Conservation (phyloP, 2,888 invertebrate genomes). For the Chloroclystis v-ata region DNA sequence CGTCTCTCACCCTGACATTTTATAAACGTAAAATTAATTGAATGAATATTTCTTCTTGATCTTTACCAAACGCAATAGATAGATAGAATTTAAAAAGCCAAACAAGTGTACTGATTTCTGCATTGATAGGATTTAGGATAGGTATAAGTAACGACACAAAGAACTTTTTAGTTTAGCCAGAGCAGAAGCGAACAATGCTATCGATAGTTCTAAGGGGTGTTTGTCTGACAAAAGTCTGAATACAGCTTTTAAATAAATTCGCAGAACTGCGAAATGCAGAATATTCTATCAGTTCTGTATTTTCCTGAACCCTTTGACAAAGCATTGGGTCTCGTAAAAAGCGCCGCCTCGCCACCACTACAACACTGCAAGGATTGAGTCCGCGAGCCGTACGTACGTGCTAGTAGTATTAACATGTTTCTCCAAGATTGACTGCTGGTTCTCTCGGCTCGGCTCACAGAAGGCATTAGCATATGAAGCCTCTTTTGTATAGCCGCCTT, state of each 20-base stretch:
- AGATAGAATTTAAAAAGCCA: too few relatives aligned
- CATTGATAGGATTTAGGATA: too few relatives aligned
- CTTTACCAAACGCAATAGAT: too few relatives aligned
- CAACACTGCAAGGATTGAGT: too few relatives aligned
- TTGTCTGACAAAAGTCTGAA: neutral
- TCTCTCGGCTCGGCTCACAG: slow-evolving; percentile 5
- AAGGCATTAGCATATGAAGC: slow-evolving; percentile 8
- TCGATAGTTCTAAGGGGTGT: too few relatives aligned
- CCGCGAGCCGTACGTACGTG: slow-evolving; percentile 22
- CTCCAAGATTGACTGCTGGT: slow-evolving; percentile 11
- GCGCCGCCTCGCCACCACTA: too few relatives aligned
- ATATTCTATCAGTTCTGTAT: slow-evolving; percentile 25
- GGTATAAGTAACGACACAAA: too few relatives aligned
- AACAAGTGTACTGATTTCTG: too few relatives aligned
- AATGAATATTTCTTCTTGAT: too few relatives aligned
- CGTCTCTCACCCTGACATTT: too few relatives aligned
- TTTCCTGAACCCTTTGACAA: slow-evolving; percentile 29
- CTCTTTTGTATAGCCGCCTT: slow-evolving; percentile 10
- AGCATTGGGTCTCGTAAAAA: slow-evolving; percentile 23
- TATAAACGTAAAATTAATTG: too few relatives aligned
- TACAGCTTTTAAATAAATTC: slow-evolving; percentile 16
- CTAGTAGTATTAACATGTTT: slow-evolving; percentile 15
- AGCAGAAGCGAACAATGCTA: too few relatives aligned
- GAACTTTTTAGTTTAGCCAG: neutral
- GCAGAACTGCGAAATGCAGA: slow-evolving; percentile 6